These are phyloP conservation scores for Solea senegalensis DNA, from an alignment of 2,113 vertebrate species.

Conservation along the genomic window DNA sequence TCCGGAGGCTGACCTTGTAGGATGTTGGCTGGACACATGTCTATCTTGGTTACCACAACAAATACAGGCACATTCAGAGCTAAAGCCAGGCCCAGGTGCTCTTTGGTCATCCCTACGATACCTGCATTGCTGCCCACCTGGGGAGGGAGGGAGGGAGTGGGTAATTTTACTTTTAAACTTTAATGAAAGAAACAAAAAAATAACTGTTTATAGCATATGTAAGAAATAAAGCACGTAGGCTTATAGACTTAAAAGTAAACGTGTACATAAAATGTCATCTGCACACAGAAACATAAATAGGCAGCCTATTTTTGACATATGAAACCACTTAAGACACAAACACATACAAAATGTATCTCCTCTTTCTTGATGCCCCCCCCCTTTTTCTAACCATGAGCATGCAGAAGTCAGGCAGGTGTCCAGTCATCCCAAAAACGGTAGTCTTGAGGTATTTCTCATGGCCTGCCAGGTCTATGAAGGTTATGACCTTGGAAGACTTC, in stretches of 20 bases:
- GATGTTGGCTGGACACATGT: slow-evolving; percentile 99
- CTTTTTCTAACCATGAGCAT: slow-evolving; percentile 94
- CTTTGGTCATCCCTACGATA: slow-evolving; percentile 99
- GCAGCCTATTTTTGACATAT: no score
- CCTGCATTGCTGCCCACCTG: slow-evolving; percentile 98
- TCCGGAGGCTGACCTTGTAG: slow-evolving; percentile 87
- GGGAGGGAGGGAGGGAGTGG: not conserved
- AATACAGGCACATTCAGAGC: slow-evolving; percentile 97
- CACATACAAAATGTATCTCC: not conserved
- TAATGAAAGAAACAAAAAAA: not conserved
- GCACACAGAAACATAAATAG: no score
- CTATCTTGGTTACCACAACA: slow-evolving; percentile 98
- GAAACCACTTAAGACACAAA: not conserved
- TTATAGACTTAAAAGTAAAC: no score
- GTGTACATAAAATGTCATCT: no score
- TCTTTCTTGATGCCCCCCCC: not conserved
- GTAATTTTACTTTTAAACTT: not conserved
- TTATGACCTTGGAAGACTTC: slow-evolving; percentile 98
- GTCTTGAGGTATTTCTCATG: slow-evolving; percentile 99
- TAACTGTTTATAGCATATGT: no score
- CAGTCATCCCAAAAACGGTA: slow-evolving; percentile 98
- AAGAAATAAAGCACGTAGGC: no score
- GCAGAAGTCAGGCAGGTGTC: slow-evolving; percentile 98
- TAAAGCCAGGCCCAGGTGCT: slow-evolving; percentile 94
- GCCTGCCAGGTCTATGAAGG: slow-evolving; percentile 97